Evolutionary conservation across 2,888 invertebrate species (phyloP), one percentile per base, ranked within the genome.

Genomic region (Melinaea menophilus): DNA sequence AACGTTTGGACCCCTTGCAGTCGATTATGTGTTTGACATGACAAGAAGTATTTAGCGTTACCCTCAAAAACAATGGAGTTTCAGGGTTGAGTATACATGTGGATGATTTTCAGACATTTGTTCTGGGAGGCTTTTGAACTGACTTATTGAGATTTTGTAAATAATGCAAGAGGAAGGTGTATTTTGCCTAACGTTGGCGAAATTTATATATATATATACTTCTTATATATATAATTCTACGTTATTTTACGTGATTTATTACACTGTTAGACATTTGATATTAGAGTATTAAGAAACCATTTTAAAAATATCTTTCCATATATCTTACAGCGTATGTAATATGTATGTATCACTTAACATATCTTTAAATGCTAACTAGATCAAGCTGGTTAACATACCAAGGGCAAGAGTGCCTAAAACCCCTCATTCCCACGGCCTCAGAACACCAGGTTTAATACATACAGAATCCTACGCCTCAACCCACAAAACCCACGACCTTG

Each of bases 401-500:
- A 64, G 60, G 63, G 65, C 65, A 65, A 65, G 58, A 62, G 48
- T 61, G 59, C 56, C 66, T 59, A 63, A 54, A 63, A 59, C 58
- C 62, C 64, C 55, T 37, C 55, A 69, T 70, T 65, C 67, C 59
- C 69, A 71, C 70, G 70, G 63, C 63, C 55, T 57, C 55, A 41
- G 61, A 58, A 41, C 59, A 61, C 45, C 48, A 54, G 45, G 54
- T 58, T 55, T 54, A 47, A 61, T 59, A 54, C 41, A 57, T 58
- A 60, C 61, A 56, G 51, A 57, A 61, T 69, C 69, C 72, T 67
- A 69, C 71, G 69, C 72, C 55, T 3, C 45, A 58, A 51, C 51
- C 48, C 61, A 56, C 59, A 62, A 63, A 58, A 62, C 71, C 71
- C 71, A 69, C 71, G 73, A 69, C 78, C 78, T 77, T 75, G 78